Percentiles rank a stretch among this genome's conserved stretches.
These are phyloP conservation scores for Anarsia innoxiella DNA, from an alignment of 2,888 invertebrate genomes.

Conservation along the genomic window DNA sequence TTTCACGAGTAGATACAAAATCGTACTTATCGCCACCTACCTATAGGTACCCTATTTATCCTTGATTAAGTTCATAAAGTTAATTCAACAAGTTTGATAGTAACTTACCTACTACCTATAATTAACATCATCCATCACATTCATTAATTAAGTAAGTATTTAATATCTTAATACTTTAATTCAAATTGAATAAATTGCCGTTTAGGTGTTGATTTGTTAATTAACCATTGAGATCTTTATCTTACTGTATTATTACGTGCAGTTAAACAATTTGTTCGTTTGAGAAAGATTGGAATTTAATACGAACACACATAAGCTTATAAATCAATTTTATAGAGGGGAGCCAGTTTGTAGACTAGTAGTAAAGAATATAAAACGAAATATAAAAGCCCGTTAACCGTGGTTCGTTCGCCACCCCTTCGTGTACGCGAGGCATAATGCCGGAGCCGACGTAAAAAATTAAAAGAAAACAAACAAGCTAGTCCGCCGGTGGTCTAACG, in stretches of 20 bases:
- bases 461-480: conserved; percentile 43
- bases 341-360: conserved; percentile 24
- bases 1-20: no score
- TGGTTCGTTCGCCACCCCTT: conserved; percentile 43
- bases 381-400: conserved; percentile 28
- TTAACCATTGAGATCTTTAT: conserved; percentile 13
- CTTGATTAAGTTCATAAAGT: no score
- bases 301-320: conserved; percentile 25
- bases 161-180: no score
- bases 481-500: conserved; percentile 28
- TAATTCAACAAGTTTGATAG: no score
- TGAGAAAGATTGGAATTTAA: conserved; percentile 11
- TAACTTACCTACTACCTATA: no score
- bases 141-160: no score
- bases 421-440: conserved; percentile 37
- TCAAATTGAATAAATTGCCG: not conserved
- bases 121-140: no score
- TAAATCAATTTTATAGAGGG: conserved; percentile 36
- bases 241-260: conserved; percentile 3
- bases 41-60: no score
- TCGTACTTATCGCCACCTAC: no score
- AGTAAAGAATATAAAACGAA: conserved; percentile 30
- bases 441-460: conserved; percentile 30
- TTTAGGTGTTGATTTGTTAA: conserved; percentile 13
- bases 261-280: conserved; percentile 9